phyloP scores from a whole-genome alignment of 2,797 vertebrate species.

The Peromyscus attwateri region DNA sequence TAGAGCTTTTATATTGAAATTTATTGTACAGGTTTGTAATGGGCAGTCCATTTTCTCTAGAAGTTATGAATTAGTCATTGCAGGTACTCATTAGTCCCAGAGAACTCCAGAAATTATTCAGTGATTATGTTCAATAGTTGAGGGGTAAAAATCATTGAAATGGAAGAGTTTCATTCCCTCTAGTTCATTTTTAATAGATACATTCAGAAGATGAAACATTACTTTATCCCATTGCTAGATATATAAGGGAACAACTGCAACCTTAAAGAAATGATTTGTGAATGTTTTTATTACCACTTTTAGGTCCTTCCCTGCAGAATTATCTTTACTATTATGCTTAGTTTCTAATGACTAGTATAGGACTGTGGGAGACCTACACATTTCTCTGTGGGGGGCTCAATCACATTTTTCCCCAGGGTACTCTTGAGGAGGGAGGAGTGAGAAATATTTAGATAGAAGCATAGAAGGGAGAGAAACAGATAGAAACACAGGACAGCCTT shows the following conservation, averaged over 20 bases:
- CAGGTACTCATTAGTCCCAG: constrained; percentile 40
- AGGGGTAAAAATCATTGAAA: constrained; percentile 52
- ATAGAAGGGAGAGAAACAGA: too few relatives aligned
- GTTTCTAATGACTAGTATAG: not conserved
- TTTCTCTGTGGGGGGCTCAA: too few relatives aligned
- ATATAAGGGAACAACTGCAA: not conserved
- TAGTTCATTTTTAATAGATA: constrained; percentile 50
- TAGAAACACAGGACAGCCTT: too few relatives aligned
- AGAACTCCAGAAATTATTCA: constrained; percentile 39
- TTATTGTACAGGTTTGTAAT: constrained; percentile 29
- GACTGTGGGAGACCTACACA: not conserved
- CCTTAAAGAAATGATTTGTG: constrained; percentile 41
- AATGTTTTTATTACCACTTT: constrained; percentile 21
- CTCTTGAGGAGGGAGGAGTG: too few relatives aligned
- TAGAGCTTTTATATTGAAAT: constrained; percentile 47
- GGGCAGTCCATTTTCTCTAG: constrained; percentile 51
- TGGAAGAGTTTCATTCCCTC: constrained; percentile 52
- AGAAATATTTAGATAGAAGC: too few relatives aligned
- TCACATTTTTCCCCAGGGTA: too few relatives aligned
- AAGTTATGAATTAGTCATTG: constrained; percentile 68
- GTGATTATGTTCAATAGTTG: constrained; percentile 57
- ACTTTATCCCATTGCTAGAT: not conserved
- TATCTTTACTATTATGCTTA: not conserved
- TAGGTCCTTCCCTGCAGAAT: not conserved
- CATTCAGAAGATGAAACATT: constrained; percentile 28